phyloP scores from a whole-genome alignment of 1,140 invertebrate genomes.

The Nixonia krombeini region DNA sequence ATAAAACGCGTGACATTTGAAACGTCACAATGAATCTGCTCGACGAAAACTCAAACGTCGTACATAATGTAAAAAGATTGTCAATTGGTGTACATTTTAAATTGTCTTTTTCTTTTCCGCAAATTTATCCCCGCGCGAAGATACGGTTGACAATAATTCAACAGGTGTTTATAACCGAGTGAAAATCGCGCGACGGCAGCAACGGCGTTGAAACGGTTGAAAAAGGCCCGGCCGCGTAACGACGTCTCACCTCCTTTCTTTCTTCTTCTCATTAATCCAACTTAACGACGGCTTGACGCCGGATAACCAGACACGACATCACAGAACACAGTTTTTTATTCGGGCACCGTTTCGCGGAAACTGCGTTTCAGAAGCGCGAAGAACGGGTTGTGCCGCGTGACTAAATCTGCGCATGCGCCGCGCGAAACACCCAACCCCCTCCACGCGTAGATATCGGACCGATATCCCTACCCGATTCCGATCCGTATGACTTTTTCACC shows the following conservation, averaged over 20 bases:
- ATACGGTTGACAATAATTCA: background rate
- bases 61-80: too few relatives aligned
- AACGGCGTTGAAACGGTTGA: too few relatives aligned
- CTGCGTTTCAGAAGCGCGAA: constrained; percentile 68
- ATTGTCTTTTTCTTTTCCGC: too few relatives aligned
- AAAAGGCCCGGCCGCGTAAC: too few relatives aligned
- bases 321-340: constrained; percentile 57
- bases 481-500: background rate
- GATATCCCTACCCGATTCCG: background rate
- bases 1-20: too few relatives aligned
- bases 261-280: constrained; percentile 42
- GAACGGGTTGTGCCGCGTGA: constrained; percentile 48
- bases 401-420: constrained; percentile 52
- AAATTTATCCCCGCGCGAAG: too few relatives aligned
- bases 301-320: constrained; percentile 39
- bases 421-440: constrained; percentile 10
- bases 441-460: background rate
- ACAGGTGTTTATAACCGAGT: background rate
- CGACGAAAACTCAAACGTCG: too few relatives aligned
- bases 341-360: constrained; percentile 65
- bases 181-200: too few relatives aligned
- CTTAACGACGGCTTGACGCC: constrained; percentile 29
- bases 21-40: too few relatives aligned
- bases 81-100: too few relatives aligned
- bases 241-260: constrained; percentile 16